These are phyloP conservation scores for Syngnathus floridae DNA, from an alignment of 2,113 vertebrate species.

Conservation along the genomic window DNA sequence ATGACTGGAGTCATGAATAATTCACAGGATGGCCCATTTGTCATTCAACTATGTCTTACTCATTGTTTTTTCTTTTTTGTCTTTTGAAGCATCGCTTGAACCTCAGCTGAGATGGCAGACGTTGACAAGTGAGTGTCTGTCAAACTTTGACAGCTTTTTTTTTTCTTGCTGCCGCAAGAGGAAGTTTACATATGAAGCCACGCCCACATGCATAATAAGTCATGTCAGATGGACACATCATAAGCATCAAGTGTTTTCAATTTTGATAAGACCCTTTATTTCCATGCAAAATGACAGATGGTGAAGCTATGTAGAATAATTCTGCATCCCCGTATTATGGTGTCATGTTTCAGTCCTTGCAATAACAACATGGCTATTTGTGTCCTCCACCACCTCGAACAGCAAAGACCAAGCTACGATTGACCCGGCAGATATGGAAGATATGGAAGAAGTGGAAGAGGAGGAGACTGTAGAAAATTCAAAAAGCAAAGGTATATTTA, in stretches of 20 bases:
- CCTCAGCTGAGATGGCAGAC: constrained; percentile 83
- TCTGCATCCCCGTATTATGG: constrained; percentile 7
- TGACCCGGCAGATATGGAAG: constrained; percentile 97
- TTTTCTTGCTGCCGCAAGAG: neutral
- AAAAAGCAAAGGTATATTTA: constrained; percentile 87
- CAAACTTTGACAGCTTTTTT: neutral
- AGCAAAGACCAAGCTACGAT: constrained; percentile 96
- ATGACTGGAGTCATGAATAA: constrained; percentile 1
- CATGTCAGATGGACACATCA: neutral
- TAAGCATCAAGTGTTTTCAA: neutral
- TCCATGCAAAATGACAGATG: neutral
- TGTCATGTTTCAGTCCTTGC: constrained; percentile 35
- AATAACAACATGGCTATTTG: constrained; percentile 1
- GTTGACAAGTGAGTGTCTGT: constrained; percentile 89
- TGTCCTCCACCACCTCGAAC: constrained; percentile 12
- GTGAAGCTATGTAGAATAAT: constrained; percentile 2
- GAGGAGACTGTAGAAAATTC: constrained; percentile 89
- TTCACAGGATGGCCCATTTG: neutral
- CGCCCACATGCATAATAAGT: neutral
- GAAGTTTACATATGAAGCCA: neutral
- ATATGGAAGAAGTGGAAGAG: constrained; percentile 96
- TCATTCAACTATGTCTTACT: neutral
- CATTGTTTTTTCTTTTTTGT: constrained; percentile 8
- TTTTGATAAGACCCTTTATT: neutral
- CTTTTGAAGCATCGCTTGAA: constrained; percentile 50